These are phyloP conservation scores for Orchesella cincta DNA, from an alignment of 1,140 invertebrate species.

Conservation along the genomic window DNA sequence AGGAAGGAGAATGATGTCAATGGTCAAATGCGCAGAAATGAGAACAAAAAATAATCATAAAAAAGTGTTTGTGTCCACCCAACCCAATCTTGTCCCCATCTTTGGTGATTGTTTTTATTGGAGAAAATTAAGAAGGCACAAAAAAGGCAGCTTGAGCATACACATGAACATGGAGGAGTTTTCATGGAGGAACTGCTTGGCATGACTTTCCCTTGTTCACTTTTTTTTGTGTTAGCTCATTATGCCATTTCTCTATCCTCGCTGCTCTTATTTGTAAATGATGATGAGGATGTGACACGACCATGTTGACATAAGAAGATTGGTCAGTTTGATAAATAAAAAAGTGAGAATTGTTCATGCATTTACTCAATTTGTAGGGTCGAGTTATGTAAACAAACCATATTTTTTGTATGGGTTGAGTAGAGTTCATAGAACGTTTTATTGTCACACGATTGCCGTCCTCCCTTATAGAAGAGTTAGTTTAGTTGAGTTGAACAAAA, in stretches of 20 bases:
- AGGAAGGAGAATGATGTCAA: not conserved
- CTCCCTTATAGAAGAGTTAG: too few species aligned
- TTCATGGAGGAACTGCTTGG: too few species aligned
- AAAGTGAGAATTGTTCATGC: not conserved
- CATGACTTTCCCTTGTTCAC: not conserved
- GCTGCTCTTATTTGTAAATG: not conserved
- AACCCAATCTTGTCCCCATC: not conserved
- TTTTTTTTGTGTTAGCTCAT: not conserved
- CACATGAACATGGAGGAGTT: not conserved
- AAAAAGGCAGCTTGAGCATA: not conserved
- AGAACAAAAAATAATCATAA: not conserved
- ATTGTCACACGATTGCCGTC: too few species aligned
- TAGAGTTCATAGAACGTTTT: too few species aligned
- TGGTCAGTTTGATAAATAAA: not conserved
- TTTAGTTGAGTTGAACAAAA: too few species aligned
- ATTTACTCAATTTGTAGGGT: not conserved
- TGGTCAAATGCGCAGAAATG: not conserved
- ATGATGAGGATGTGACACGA: too few species aligned
- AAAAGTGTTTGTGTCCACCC: not conserved
- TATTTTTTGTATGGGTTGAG: too few species aligned
- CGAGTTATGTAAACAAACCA: conserved; percentile 3
- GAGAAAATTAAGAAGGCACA: not conserved
- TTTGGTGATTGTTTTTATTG: not conserved
- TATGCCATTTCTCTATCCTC: not conserved
- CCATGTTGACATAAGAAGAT: too few species aligned